Percentiles rank a stretch among this genome's conserved stretches.
These are phyloP conservation scores for Asbolus verrucosus DNA, from an alignment of 1,140 invertebrate species.

Conservation along the genomic window DNA sequence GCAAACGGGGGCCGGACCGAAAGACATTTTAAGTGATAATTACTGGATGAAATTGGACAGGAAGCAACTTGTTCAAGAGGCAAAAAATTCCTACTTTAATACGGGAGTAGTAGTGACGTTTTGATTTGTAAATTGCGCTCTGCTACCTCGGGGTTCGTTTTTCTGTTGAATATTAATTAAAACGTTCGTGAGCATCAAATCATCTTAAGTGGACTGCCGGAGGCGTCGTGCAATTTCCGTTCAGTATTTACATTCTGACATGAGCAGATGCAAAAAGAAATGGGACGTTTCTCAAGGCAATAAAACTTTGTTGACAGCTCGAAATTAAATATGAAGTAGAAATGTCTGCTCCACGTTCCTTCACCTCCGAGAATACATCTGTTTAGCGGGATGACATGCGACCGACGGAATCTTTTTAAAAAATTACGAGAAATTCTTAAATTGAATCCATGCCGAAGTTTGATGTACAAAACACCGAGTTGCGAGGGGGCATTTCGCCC, in stretches of 20 bases:
- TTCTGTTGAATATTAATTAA: constrained; percentile 37
- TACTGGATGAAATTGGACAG: background rate
- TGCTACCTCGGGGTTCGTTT: constrained; percentile 31
- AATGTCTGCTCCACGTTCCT: constrained; percentile 55
- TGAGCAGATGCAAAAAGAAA: constrained; percentile 57
- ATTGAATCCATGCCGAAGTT: background rate
- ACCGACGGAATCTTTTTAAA: constrained; percentile 19
- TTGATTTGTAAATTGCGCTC: constrained; percentile 33
- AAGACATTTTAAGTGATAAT: background rate
- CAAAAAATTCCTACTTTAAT: constrained; percentile 2
- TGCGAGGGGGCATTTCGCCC: no score
- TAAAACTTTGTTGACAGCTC: constrained; percentile 61
- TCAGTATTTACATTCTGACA: constrained; percentile 54
- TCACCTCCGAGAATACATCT: constrained; percentile 38
- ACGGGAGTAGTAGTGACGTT: constrained; percentile 15
- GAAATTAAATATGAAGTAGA: constrained; percentile 62
- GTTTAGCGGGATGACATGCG: constrained; percentile 22
- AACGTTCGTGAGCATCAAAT: constrained; percentile 42
- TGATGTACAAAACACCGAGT: no score
- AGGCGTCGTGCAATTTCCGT: constrained; percentile 57
- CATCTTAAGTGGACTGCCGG: constrained; percentile 51
- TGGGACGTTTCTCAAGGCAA: constrained; percentile 56
- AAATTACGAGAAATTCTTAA: constrained; percentile 29
- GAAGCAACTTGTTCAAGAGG: background rate
- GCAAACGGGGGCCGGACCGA: background rate